phyloP scores from a whole-genome alignment of 35 echinoderm and acorn worm genomes.

The Patiria miniata region DNA sequence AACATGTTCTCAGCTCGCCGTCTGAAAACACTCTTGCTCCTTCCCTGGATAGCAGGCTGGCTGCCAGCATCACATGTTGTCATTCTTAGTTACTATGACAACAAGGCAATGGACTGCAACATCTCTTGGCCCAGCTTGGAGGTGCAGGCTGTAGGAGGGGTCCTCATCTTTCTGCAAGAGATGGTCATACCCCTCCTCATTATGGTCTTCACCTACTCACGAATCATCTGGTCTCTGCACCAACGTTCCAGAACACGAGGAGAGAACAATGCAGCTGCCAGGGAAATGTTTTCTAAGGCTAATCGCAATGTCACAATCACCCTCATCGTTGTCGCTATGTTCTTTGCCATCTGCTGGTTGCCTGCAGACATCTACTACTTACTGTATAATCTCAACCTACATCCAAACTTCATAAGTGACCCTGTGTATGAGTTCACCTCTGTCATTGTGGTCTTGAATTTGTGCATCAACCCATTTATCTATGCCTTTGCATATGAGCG shows the following conservation, averaged over 20 bases:
- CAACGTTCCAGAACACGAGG: neutral
- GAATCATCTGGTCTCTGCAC: neutral
- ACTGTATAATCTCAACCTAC: neutral
- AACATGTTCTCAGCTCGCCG: too few species aligned
- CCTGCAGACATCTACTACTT: neutral
- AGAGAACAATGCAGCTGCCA: neutral
- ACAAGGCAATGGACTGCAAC: too few species aligned
- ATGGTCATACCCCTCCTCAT: neutral
- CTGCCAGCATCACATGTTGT: too few species aligned
- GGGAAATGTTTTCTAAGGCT: neutral
- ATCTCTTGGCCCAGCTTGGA: neutral
- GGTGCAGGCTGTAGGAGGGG: neutral
- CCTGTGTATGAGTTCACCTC: neutral
- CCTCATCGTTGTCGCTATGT: neutral
- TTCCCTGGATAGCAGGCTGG: too few species aligned
- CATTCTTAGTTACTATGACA: too few species aligned
- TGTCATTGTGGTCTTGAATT: neutral
- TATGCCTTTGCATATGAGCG: too few species aligned
- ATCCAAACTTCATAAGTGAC: neutral
- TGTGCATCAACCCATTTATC: constrained; percentile 6
- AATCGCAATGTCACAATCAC: neutral
- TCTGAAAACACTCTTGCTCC: too few species aligned
- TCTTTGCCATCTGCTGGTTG: constrained; percentile 4
- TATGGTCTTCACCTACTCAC: neutral
- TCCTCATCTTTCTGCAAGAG: neutral